Percentiles rank a stretch among this genome's conserved stretches.
These are phyloP conservation scores for Calonectris borealis DNA, from an alignment of 2,113 vertebrate genomes.

Conservation along the genomic window DNA sequence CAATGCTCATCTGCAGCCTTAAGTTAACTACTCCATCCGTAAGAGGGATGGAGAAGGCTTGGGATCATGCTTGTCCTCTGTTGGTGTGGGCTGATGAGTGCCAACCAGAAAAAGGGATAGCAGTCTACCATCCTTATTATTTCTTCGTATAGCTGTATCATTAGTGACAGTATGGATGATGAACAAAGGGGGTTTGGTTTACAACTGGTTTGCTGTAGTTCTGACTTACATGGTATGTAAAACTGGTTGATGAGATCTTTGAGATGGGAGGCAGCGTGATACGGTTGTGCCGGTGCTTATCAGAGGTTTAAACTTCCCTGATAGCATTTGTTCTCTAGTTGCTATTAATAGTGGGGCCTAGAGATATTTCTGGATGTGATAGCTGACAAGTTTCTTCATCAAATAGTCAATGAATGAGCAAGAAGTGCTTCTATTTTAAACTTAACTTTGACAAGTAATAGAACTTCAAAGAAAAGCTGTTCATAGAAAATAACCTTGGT, in stretches of 20 bases:
- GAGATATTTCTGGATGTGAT: conserved; percentile 41
- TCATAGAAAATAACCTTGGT: conserved; percentile 29
- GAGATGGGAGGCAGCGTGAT: neutral
- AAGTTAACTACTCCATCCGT: neutral
- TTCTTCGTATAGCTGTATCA: neutral
- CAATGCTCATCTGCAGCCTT: neutral
- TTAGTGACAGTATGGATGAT: neutral
- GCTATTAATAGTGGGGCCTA: conserved; percentile 47
- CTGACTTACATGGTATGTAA: neutral
- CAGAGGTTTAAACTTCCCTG: conserved; percentile 14
- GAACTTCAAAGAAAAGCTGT: conserved; percentile 10
- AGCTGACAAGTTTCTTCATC: conserved; percentile 58
- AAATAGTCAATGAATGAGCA: conserved; percentile 54
- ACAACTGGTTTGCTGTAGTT: neutral
- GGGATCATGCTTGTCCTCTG: neutral
- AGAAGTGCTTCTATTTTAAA: conserved; percentile 59
- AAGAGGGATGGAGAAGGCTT: neutral
- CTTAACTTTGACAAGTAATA: conserved; percentile 38
- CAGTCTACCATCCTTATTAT: neutral
- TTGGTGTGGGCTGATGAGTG: neutral
- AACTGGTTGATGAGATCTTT: neutral
- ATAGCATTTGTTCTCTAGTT: conserved; percentile 27
- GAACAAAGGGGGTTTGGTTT: neutral
- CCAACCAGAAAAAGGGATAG: neutral
- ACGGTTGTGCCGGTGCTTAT: neutral